Percentiles rank a stretch among this genome's conserved stretches.
Evolutionary conservation across 2,888 invertebrate species (phyloP).

Genomic region (Hypsopygia costalis): DNA sequence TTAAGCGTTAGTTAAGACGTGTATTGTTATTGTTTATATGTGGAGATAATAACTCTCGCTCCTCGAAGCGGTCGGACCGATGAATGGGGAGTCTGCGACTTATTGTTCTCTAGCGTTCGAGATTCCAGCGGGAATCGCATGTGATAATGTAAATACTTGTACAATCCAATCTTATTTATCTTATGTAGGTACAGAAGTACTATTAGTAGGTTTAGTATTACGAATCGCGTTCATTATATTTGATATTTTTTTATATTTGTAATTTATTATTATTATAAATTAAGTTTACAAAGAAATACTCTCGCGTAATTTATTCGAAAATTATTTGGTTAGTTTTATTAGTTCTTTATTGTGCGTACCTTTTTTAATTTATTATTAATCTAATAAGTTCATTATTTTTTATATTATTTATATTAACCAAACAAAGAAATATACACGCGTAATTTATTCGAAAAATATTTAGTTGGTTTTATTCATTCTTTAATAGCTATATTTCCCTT

Average conservation of each 20-base stretch:
- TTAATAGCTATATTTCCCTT: slow-evolving; percentile 26
- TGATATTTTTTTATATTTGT: slow-evolving; percentile 23
- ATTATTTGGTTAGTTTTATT: slow-evolving; percentile 45
- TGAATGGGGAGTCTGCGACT: slow-evolving; percentile 60
- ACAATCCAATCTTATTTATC: background rate
- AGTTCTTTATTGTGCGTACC: slow-evolving; percentile 26
- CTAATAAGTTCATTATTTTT: too few species aligned
- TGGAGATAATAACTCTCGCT: slow-evolving; percentile 71
- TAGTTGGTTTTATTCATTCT: slow-evolving; percentile 46
- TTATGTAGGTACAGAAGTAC: slow-evolving; percentile 16
- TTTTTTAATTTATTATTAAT: slow-evolving; percentile 27
- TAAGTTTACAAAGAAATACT: too few species aligned
- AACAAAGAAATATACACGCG: slow-evolving; percentile 65
- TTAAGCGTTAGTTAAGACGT: slow-evolving; percentile 28
- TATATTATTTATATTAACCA: too few species aligned
- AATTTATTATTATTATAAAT: too few species aligned
- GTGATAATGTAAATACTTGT: slow-evolving; percentile 36
- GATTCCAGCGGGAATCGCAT: slow-evolving; percentile 25
- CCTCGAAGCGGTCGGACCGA: slow-evolving; percentile 35
- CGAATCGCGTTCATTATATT: slow-evolving; percentile 34
- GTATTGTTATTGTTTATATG: slow-evolving; percentile 30
- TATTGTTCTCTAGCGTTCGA: slow-evolving; percentile 56
- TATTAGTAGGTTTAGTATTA: too few species aligned
- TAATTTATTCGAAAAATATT: slow-evolving; percentile 44
- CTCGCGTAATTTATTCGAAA: slow-evolving; percentile 50